phyloP scores from a whole-genome alignment of 2,797 vertebrate genomes.

The Phrynocephalus vlangalii region DNA sequence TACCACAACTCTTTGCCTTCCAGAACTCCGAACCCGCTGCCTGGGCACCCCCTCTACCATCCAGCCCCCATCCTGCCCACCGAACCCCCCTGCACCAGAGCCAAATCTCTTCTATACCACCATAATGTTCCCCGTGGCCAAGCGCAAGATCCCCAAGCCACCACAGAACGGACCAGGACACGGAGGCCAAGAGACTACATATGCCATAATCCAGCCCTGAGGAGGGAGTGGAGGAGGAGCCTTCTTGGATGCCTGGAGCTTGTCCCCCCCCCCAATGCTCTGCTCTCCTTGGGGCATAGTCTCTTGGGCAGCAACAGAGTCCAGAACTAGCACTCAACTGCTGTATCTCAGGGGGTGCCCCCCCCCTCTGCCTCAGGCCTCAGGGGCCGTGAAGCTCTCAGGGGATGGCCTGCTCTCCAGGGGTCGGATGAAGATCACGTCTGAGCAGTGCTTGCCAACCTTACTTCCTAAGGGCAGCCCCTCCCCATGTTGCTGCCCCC shows the following conservation, averaged over 20 bases:
- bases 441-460: no score
- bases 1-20: neutral
- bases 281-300: no score
- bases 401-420: no score
- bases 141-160: rapidly evolving
- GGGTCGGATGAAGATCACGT: no score
- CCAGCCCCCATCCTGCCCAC: neutral
- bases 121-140: rapidly evolving
- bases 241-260: no score
- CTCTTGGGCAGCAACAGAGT: neutral
- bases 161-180: no score
- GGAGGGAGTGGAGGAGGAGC: neutral
- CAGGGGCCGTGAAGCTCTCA: neutral
- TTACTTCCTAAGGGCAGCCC: no score
- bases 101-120: neutral
- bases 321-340: neutral
- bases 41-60: neutral
- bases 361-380: neutral
- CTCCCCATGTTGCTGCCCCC: no score
- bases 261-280: no score
- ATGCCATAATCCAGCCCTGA: neutral
- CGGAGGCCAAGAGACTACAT: neutral
- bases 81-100: neutral
- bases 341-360: neutral
- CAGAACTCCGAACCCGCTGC: neutral